Base-by-base conservation (phyloP, 2,113 vertebrate species). In the Pan troglodytes region DNA sequence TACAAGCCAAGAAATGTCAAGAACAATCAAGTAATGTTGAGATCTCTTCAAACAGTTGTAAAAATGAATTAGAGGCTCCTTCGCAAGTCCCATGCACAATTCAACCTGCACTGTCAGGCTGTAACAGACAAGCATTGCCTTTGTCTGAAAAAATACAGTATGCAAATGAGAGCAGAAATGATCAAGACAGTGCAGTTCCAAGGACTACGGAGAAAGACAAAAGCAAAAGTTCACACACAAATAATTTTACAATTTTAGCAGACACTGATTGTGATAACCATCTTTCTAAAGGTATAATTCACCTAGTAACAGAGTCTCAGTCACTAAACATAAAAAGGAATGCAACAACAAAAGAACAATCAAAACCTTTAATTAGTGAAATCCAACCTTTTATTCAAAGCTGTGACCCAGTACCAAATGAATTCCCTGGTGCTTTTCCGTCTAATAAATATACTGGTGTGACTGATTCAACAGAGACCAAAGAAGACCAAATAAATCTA, bases 81-180 rank as follows among this genome's bases (percentile, higher is more conserved):
- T 97, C 96, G 0, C 94, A n/a, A 97, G 98, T 93, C 87, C 97
- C 95, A 64, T 94, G 97, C 97, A 68, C 88, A 40, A 48, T 98
- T 97, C 96, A 97, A 8, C 97, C 97, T 81, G 64, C 96, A 30
- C 82, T 98, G 45, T 85, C 96, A 0, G 61, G 76, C 86, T 95
- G 83, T 55, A 98, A 98, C 50, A 96, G 83, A 80, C 68, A 98
- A 90, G 93, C 90, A 73, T 96, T 99, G 81, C 98, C 99, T 90
- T 98, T 99, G 86, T 99, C 99, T 79, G 99, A 99, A 43, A 99
- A 99, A 97, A 97, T 97, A 48, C 98, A 99, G 96, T 98, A 97
- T 9, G 95, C 98, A 13, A 82, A 86, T 95, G 98, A 99, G 98
- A 99, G 97, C 3, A 98, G 84, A 55, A 98, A 97, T 88, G 98